Conservation (phyloP, 2,797 vertebrate genomes). For the Sebastes matsubarae region DNA sequence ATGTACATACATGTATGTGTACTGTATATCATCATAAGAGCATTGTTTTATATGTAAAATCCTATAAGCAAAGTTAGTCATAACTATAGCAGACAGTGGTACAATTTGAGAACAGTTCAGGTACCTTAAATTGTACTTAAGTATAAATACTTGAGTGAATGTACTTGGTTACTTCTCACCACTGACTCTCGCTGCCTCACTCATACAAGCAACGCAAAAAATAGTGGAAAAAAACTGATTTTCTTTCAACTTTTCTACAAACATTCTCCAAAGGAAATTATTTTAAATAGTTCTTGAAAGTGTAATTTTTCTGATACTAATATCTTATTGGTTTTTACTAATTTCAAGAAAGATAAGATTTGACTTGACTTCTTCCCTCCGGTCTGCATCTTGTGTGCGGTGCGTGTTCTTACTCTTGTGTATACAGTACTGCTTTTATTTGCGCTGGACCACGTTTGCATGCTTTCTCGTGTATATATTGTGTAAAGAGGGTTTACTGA, state of each 20-base stretch:
- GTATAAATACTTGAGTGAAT: neutral
- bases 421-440: no score
- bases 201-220: no score
- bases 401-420: no score
- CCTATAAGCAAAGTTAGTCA: no score
- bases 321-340: neutral
- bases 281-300: neutral
- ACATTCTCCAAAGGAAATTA: neutral
- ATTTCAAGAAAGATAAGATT: neutral
- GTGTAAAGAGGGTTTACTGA: slow-evolving; percentile 25
- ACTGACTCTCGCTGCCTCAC: neutral
- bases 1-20: neutral
- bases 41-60: neutral
- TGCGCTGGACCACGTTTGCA: slow-evolving; percentile 35
- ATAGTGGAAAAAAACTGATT: neutral
- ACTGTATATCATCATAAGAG: neutral
- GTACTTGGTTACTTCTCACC: neutral
- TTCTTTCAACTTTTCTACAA: neutral
- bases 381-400: neutral
- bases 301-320: neutral
- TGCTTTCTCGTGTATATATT: slow-evolving; percentile 40
- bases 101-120: neutral
- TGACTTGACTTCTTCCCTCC: neutral
- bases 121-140: neutral
- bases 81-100: neutral